Evolutionary conservation across 2,113 vertebrate genomes (phyloP), one percentile per base, ranked within the genome.

Genomic region (Barnardius zonarius): DNA sequence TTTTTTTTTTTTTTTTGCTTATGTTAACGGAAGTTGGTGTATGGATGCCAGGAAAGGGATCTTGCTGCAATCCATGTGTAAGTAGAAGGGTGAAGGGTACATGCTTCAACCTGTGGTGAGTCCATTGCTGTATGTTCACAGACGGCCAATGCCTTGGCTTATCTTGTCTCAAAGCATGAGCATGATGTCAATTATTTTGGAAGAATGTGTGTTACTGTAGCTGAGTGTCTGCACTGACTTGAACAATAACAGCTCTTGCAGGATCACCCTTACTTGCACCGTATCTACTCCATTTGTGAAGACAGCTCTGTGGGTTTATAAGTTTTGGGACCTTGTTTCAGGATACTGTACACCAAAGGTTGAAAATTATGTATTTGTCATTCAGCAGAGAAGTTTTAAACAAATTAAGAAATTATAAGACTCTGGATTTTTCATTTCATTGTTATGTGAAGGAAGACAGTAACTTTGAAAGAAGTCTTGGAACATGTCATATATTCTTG

Each of bases 121-220:
- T 39, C 33, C 20, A 18, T 3, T 31, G 27, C 37, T 68, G 3
- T 4, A 2, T 52, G 16, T 35, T 54, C 55, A 39, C 2, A 2
- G 77, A 49, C 3, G 3, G 13, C 46, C 51, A 39, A 2, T 72
- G 25, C 9, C 23, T 74, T 1, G 0, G 1, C 25, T 51, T 9
- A n/a, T 46, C 92, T 61, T 73, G 4, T 46, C 24, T 76, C n/a
- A 69, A 48, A 92, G 9, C 7, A 20, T 11, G 25, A 37, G 13
- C 6, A 18, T 0, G 0, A 30, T 7, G 12, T 17, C 44, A 41
- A 10, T 55, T 55, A 43, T 66, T 77, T 73, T 86, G 41, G 35
- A 85, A 61, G 30, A 55, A 44, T 14, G 7, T 79, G 10, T 74
- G 39, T 28, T 68, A 10, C 63, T 62, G 8, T 33, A 49, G 9